Base-by-base conservation (phyloP, 2,113 vertebrate species). In the Engraulis encrasicolus region DNA sequence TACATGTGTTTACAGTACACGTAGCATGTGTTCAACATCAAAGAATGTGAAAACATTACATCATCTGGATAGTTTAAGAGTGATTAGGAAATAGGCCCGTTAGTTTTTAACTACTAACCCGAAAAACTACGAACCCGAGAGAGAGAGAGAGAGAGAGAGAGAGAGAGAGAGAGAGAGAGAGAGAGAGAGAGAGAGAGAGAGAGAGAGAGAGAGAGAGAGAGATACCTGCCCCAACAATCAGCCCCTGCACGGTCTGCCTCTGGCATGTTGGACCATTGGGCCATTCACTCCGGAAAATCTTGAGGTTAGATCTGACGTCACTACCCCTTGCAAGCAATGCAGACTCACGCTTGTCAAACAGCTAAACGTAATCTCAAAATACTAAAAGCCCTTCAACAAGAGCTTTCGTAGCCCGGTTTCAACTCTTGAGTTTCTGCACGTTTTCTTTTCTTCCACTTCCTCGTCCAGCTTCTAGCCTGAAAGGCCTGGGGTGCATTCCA, bases 341-440 rank as follows among this genome's bases (percentile, higher is more conserved):
- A 49, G 27, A 27, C 23, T 66, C 23, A 31, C 58, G 23, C 58
- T 66, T 66, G 58, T 66, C 58, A 31, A 7, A 12, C 58, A 66
- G 58, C 58, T 66, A 66, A 66, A 27, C 58, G 23, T 66, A 66
- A 66, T 66, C 58, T 66, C 58, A n/a, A 66, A 66, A 66, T 31
- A 66, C 58, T 12, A 11, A 66, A 58, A 31, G 31, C n/a, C 58
- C 23, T 27, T 66, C 58, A 9, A 66, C 58, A 66, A 27, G 58
- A 66, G 58, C 58, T 66, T 66, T 31, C 58, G 9, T 27, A 66
- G 15, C 9, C 58, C 7, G n/a, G 15, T 9, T 31, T 2, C 23
- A 66, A 27, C 58, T 66, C 58, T 27, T 66, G 58, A 2, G 31
- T 12, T 66, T 66, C 58, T 66, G 58, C 23, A 66, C 58, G n/a